These are phyloP conservation scores for Stichodactyla helianthus DNA, from an alignment of 64 coral and sea anemone genomes.

Conservation along the genomic window DNA sequence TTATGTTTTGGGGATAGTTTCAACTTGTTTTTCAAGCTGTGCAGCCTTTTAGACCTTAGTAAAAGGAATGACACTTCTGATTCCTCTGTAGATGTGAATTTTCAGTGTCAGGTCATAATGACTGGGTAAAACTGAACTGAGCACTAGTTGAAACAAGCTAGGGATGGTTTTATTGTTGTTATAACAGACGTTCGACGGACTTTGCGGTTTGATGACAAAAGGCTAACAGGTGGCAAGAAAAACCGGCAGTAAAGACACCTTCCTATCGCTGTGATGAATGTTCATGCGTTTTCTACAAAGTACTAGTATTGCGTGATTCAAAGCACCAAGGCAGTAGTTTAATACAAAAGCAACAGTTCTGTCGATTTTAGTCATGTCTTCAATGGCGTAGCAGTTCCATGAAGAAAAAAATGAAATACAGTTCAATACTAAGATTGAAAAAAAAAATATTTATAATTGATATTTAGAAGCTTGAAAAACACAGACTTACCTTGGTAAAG, in stretches of 20 bases:
- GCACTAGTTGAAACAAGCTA: too few species aligned
- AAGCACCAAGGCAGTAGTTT: too few species aligned
- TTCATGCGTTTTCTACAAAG: too few species aligned
- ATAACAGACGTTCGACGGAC: background rate
- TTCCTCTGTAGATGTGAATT: too few species aligned
- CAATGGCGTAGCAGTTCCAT: background rate
- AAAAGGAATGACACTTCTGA: too few species aligned
- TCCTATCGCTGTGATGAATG: background rate
- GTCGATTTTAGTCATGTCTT: background rate
- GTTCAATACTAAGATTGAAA: background rate
- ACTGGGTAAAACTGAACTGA: too few species aligned
- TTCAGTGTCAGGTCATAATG: too few species aligned
- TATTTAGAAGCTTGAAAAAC: background rate
- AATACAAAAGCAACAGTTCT: background rate
- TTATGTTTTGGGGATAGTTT: too few species aligned
- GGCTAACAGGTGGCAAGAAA: background rate
- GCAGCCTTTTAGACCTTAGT: too few species aligned
- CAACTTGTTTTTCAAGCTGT: too few species aligned
- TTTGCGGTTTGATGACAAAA: background rate
- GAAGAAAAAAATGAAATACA: background rate
- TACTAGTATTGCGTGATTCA: too few species aligned
- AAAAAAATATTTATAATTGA: background rate
- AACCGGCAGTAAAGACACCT: background rate
- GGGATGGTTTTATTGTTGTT: too few species aligned
- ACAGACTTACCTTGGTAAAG: slow-evolving; percentile 2